Percentiles rank a stretch among this genome's conserved stretches.
Evolutionary conservation across 1,140 invertebrate species (phyloP).

Genomic region (Oncopodura yosiiana): DNA sequence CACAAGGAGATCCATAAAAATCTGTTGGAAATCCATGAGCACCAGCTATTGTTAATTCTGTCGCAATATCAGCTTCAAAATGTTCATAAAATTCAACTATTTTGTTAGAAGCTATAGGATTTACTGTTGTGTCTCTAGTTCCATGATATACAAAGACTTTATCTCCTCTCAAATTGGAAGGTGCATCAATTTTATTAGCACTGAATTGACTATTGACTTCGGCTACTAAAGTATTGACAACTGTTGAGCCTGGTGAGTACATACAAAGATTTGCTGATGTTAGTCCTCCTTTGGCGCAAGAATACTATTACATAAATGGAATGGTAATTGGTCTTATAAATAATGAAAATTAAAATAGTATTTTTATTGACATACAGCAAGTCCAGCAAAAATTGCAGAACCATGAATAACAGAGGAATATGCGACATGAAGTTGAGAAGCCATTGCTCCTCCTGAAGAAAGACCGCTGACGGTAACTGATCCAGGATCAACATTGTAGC

Average conservation of each 20-base stretch:
- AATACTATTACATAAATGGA: no score
- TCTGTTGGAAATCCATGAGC: conserved; percentile 39
- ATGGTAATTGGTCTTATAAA: conserved; percentile 28
- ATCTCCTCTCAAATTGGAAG: conserved; percentile 36
- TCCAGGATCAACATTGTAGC: conserved; percentile 37
- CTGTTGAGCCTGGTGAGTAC: conserved; percentile 35
- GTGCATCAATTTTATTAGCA: conserved; percentile 37
- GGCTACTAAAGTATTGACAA: conserved; percentile 31
- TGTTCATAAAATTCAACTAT: conserved; percentile 37
- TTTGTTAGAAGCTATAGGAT: conserved; percentile 35
- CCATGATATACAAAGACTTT: conserved; percentile 41
- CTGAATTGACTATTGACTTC: conserved; percentile 32
- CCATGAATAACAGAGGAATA: conserved; percentile 39
- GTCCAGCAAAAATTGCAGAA: conserved; percentile 41
- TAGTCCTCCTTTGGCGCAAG: conserved; percentile 38
- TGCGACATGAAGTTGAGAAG: conserved; percentile 42
- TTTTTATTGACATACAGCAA: conserved; percentile 34
- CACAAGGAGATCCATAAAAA: conserved; percentile 40
- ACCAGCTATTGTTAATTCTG: conserved; percentile 36
- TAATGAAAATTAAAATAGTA: not conserved
- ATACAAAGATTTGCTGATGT: conserved; percentile 38
- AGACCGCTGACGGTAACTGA: conserved; percentile 41
- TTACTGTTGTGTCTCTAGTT: conserved; percentile 38
- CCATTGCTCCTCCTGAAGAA: conserved; percentile 42
- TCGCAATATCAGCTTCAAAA: conserved; percentile 36